A percentile compares a stretch with the other conserved stretches of the same genome.
Conservation (phyloP, 2,797 vertebrate species). For the Phataginus tetradactyla region DNA sequence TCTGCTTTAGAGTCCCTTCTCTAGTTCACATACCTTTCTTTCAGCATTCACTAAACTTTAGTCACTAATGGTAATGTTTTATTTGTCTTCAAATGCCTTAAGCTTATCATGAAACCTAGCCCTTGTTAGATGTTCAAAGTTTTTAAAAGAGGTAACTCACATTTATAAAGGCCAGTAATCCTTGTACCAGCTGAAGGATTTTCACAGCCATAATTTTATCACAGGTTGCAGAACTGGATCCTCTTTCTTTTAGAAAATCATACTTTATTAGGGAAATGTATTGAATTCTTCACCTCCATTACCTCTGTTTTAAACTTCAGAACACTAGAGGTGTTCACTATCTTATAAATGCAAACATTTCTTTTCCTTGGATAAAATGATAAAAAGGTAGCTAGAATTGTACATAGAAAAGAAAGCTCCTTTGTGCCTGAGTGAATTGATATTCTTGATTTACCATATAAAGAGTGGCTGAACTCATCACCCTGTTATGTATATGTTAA, state of each 20-base stretch:
- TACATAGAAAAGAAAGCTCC: neutral
- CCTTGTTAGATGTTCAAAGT: neutral
- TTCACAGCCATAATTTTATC: slow-evolving; percentile 69
- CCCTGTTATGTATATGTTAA: neutral
- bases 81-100: neutral
- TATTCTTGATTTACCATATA: neutral
- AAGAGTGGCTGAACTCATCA: neutral
- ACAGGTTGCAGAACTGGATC: slow-evolving; percentile 42
- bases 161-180: slow-evolving; percentile 21
- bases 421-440: neutral
- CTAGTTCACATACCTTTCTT: neutral
- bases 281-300: slow-evolving; percentile 80
- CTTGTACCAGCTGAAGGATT: slow-evolving; percentile 19
- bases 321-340: slow-evolving; percentile 76
- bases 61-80: neutral
- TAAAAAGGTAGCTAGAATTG: neutral
- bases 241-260: slow-evolving; percentile 68
- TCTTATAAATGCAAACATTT: slow-evolving; percentile 75
- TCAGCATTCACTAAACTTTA: neutral
- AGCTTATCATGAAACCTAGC: neutral
- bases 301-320: slow-evolving; percentile 79
- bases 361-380: slow-evolving; percentile 73
- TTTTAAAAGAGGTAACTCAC: neutral
- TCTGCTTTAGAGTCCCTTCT: neutral
- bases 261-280: slow-evolving; percentile 60